Evolutionary conservation across 2,113 vertebrate species (phyloP), one percentile per base, ranked within the genome.

Genomic region (Chroicocephalus ridibundus): DNA sequence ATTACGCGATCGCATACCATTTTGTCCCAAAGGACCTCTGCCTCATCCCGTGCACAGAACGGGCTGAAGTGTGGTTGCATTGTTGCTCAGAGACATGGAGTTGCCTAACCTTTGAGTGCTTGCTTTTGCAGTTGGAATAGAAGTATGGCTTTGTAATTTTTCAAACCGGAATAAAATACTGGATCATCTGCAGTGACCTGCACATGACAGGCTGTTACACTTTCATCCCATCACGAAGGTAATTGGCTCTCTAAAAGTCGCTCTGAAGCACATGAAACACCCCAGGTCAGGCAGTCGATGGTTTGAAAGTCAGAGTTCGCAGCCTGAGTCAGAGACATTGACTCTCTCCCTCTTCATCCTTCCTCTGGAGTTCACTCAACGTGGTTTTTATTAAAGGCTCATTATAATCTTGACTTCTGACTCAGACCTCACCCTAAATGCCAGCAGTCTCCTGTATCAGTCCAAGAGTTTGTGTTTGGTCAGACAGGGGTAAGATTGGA

Each of bases 11-110:
- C 47, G 9, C 2, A 0, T 55, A 36, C n/a, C 18, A 15, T 68
- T 79, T 55, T 18, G 5, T 83, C 61, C 79, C 47, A 26, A 44
- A 70, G 42, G 55, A 65, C 3, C 0, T 34, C 40, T 36, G 52
- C 60, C 79, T 78, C 13, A 7, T n/a, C 44, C n/a, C 64, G 29
- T 3, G 40, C 86, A 54, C 5, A 22, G 58, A 66, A 58, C 1
- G 5, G 29, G 38, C 71, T 10, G 19, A 68, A 65, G 80, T 5
- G 19, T 2, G 2, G 9, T 17, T 49, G 17, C 2, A 0, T 6
- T 57, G 40, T 47, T 69, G 20, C 21, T 66, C 61, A 15, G 46
- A 51, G 15, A 49, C 0, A 0, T 0, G 0, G 14, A 7, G 6
- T 22, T 84, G 62, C 65, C 47, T 78, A 61, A 86, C 14, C 19